Conservation (phyloP, 2,113 vertebrate genomes). For the Patagioenas fasciata region DNA sequence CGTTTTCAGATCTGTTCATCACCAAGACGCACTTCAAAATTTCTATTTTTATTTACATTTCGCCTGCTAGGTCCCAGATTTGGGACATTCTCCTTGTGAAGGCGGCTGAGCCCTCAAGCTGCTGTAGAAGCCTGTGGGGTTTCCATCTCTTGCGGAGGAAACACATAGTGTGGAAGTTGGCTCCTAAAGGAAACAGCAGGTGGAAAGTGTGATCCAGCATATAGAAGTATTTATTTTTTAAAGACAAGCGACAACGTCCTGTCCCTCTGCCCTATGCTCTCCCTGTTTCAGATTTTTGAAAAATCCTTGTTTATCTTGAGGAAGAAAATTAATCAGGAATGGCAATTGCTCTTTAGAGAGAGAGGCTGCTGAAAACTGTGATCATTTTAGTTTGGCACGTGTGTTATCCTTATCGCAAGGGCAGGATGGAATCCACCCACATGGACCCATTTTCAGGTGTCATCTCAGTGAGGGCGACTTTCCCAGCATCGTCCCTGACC, state of each 20-base stretch:
- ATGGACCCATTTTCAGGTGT: not conserved
- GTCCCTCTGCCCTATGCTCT: not conserved
- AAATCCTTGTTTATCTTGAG: not conserved
- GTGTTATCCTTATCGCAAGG: not conserved
- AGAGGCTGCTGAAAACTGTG: not conserved
- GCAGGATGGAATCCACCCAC: not conserved
- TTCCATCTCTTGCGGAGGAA: not conserved
- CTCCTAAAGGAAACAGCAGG: not conserved
- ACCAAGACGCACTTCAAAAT: not conserved
- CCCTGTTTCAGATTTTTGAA: not conserved
- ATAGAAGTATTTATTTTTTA: conserved; percentile 1
- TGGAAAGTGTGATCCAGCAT: not conserved
- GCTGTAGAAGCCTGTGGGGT: not conserved
- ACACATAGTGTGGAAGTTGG: not conserved
- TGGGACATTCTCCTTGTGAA: not conserved
- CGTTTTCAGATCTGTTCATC: not conserved
- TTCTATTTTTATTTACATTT: not conserved
- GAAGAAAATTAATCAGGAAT: conserved; percentile 21
- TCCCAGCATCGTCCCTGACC: not conserved
- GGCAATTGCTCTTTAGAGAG: not conserved
- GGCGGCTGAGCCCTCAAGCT: not conserved
- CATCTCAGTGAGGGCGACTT: not conserved
- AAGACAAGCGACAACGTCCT: not conserved
- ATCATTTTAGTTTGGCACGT: fast-evolving
- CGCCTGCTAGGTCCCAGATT: not conserved